phyloP scores from a whole-genome alignment of 2,888 invertebrate species.

The Calameuta pallipes region DNA sequence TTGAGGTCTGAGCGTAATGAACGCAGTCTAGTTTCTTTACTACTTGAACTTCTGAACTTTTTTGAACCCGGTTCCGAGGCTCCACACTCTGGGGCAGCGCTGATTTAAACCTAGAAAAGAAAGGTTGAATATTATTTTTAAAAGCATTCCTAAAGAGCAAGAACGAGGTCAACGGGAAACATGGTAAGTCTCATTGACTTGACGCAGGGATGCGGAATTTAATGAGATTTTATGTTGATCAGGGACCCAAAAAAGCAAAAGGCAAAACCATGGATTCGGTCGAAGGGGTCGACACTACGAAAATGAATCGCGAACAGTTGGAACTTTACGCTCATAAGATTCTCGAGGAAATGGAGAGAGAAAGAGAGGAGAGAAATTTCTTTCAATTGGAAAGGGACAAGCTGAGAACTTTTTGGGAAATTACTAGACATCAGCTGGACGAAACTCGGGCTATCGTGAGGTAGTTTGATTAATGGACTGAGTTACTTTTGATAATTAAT shows the following conservation, averaged over 20 bases:
- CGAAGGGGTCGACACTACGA: conserved; percentile 92
- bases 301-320: conserved; percentile 93
- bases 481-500: not conserved
- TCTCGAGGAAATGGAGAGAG: conserved; percentile 91
- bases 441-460: conserved; percentile 80
- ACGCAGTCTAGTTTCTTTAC: not conserved
- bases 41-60: not conserved
- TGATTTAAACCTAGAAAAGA: too few relatives aligned
- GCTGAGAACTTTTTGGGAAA: conserved; percentile 95
- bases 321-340: conserved; percentile 88
- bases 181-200: not conserved
- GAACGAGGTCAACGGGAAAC: not conserved
- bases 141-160: not conserved
- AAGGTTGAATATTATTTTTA: not conserved
- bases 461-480: conserved; percentile 45
- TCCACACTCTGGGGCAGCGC: not conserved
- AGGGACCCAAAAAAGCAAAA: conserved; percentile 35
- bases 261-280: conserved; percentile 62
- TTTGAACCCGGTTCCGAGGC: not conserved
- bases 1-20: not conserved
- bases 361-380: conserved; percentile 94
- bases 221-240: not conserved
- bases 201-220: not conserved
- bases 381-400: conserved; percentile 96
- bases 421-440: conserved; percentile 89